Percentiles rank a stretch among this genome's conserved stretches.
Conservation (phyloP, 1,140 invertebrate species). For the Camponotus vicinus region DNA sequence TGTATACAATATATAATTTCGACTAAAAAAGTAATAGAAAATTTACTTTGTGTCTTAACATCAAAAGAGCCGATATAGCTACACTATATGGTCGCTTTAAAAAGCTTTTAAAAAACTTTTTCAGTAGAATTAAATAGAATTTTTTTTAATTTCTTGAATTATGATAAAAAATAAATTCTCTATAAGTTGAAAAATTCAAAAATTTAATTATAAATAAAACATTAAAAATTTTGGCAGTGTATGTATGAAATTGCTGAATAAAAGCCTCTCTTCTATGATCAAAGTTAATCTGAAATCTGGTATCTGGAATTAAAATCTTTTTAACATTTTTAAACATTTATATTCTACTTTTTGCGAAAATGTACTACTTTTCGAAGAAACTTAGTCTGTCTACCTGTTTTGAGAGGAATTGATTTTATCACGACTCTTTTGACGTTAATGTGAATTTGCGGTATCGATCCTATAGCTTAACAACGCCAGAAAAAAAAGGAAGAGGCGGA, state of each 20-base stretch:
- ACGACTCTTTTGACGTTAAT: conserved; percentile 44
- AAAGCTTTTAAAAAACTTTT: background rate
- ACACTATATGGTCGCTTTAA: background rate
- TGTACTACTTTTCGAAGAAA: background rate
- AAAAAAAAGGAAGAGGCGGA: no score
- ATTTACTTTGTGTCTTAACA: background rate
- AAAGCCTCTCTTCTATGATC: background rate
- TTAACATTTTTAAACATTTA: background rate
- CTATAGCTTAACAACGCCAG: conserved; percentile 17
- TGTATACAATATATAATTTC: conserved; percentile 14
- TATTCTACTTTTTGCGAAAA: conserved; percentile 8
- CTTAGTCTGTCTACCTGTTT: background rate
- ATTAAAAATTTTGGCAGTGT: background rate
- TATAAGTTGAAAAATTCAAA: background rate
- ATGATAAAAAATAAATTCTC: background rate
- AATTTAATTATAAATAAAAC: background rate
- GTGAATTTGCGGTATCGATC: background rate
- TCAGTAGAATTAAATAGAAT: background rate
- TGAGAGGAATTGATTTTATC: background rate
- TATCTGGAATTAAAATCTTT: background rate
- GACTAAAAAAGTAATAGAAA: conserved; percentile 16
- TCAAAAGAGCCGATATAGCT: conserved; percentile 1
- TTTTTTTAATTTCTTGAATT: background rate
- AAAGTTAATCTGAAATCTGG: background rate
- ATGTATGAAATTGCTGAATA: background rate